These are phyloP conservation scores for Rynchops niger DNA, from an alignment of 2,113 vertebrate genomes.

Conservation along the genomic window DNA sequence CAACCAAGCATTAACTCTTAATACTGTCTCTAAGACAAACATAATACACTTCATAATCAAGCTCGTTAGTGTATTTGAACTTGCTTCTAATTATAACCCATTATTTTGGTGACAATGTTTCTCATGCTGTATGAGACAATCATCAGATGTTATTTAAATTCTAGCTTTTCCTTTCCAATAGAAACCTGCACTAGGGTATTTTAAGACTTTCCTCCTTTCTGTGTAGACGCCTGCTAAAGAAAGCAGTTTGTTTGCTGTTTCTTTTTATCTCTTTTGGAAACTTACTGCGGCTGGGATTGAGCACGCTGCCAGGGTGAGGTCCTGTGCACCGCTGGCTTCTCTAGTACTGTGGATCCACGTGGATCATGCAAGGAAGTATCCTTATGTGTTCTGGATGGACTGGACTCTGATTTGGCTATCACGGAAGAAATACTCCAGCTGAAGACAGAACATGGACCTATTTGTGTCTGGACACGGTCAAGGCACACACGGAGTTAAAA, in stretches of 20 bases:
- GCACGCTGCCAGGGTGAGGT: accelerated
- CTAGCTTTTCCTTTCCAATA: neutral
- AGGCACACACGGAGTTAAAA: neutral
- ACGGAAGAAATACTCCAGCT: neutral
- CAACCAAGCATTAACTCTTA: neutral
- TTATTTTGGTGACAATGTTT: neutral
- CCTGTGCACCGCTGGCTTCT: accelerated
- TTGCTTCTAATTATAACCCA: neutral
- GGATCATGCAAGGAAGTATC: neutral
- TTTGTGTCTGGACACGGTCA: neutral
- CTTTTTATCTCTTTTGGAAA: neutral
- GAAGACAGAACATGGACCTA: neutral
- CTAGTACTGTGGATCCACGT: too few species aligned
- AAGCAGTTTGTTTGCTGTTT: neutral
- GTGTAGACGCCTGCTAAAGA: neutral
- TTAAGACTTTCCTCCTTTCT: neutral
- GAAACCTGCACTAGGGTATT: neutral
- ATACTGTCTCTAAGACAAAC: neutral
- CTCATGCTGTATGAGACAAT: neutral
- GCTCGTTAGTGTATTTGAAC: neutral
- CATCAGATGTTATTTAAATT: neutral
- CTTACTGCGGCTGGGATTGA: neutral
- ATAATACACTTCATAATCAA: neutral
- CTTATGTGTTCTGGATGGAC: too few species aligned
- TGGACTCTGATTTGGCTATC: neutral